Evolutionary conservation across 1,140 invertebrate genomes (phyloP).

Genomic region (Tetraneura akinire): DNA sequence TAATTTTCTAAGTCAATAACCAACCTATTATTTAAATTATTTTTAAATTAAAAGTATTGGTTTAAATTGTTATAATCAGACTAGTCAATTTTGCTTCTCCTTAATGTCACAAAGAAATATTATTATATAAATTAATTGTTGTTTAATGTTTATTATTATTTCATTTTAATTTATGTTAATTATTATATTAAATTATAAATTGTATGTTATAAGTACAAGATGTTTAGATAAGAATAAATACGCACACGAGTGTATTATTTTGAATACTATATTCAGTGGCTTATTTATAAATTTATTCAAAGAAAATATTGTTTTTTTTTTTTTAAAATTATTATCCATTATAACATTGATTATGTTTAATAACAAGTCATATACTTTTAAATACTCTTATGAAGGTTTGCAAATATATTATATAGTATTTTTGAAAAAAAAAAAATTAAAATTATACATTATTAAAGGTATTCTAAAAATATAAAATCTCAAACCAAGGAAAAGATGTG

Average conservation of each 20-base stretch:
- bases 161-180: not conserved
- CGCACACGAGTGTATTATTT: not conserved
- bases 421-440: no score
- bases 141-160: slow-evolving; percentile 9
- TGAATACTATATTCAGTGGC: no score
- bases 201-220: not conserved
- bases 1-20: slow-evolving; percentile 21
- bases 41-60: not conserved
- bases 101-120: not conserved
- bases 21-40: slow-evolving; percentile 1
- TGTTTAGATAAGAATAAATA: not conserved
- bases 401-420: no score
- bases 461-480: no score
- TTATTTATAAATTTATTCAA: no score
- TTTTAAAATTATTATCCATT: no score
- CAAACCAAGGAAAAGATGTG: no score
- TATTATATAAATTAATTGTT: slow-evolving; percentile 1
- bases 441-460: no score
- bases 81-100: slow-evolving; percentile 9
- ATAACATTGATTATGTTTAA: no score
- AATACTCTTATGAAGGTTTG: no score
- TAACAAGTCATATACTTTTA: no score
- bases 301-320: no score
- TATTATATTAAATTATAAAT: not conserved
- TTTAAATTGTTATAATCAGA: slow-evolving; percentile 5